Percentiles rank a stretch among this genome's conserved stretches.
These are phyloP conservation scores for Hemicrepidius hirtus DNA, from an alignment of 2,888 invertebrate genomes.

Conservation along the genomic window DNA sequence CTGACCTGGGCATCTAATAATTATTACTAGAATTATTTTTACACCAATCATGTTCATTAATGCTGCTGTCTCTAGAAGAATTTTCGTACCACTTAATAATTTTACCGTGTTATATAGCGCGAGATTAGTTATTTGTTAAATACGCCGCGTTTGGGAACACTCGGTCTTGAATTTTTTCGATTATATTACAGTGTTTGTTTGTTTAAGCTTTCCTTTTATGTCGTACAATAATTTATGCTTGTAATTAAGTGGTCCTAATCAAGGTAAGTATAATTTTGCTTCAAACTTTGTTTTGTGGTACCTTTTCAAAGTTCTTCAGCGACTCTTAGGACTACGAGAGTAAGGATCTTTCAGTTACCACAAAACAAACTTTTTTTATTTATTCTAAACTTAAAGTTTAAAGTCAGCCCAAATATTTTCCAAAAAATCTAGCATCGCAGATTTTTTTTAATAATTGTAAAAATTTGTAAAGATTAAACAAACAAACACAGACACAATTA, in stretches of 20 bases:
- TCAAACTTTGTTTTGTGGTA: conserved; percentile 1
- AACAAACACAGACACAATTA: conserved; percentile 34
- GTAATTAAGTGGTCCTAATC: conserved; percentile 8
- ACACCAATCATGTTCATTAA: conserved; percentile 54
- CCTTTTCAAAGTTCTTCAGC: not conserved
- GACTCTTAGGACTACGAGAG: not conserved
- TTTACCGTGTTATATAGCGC: conserved; percentile 56
- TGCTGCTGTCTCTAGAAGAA: conserved; percentile 39
- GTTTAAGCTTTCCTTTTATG: conserved; percentile 59
- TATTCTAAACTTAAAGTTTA: conserved; percentile 1
- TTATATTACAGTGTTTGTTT: conserved; percentile 61
- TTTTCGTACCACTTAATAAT: conserved; percentile 49
- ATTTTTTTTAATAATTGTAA: not conserved
- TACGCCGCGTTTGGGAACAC: conserved; percentile 68
- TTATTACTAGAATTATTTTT: conserved; percentile 62
- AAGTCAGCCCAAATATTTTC: conserved; percentile 36
- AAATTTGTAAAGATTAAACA: conserved; percentile 33
- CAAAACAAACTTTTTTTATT: conserved; percentile 14
- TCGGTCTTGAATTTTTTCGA: conserved; percentile 70
- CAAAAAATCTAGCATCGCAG: no score
- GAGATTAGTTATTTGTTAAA: conserved; percentile 39
- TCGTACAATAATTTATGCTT: conserved; percentile 13
- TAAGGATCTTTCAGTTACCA: not conserved
- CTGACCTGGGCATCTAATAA: conserved; percentile 56
- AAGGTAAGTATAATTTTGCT: conserved; percentile 4